A percentile compares a stretch with the other conserved stretches of the same genome.
Evolutionary conservation across 2,797 vertebrate genomes (phyloP).

Genomic region (Gallinago solitaria): DNA sequence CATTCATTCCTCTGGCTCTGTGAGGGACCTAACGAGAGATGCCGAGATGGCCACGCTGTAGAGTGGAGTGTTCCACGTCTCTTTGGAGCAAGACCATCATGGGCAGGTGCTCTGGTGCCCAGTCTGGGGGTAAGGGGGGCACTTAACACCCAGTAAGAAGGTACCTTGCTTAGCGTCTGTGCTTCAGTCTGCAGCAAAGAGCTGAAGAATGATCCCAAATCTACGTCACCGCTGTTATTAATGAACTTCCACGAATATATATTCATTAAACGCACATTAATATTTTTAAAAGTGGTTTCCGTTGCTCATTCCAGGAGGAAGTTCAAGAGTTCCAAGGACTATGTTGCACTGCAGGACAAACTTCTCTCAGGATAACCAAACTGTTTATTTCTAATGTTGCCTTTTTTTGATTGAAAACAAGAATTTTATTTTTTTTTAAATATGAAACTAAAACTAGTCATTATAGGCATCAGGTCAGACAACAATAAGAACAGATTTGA

Average conservation of each 20-base stretch:
- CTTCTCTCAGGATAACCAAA: neutral
- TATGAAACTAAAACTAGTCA: neutral
- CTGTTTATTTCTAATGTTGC: neutral
- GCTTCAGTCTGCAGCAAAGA: neutral
- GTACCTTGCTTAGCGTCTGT: neutral
- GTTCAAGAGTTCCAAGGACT: neutral
- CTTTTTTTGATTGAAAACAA: neutral
- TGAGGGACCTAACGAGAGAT: neutral
- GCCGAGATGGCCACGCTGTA: neutral
- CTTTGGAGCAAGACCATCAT: neutral
- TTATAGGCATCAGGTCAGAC: neutral
- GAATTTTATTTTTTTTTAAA: neutral
- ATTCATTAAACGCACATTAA: neutral
- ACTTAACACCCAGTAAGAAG: neutral
- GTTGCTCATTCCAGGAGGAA: neutral
- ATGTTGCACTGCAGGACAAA: neutral
- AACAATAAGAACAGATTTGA: neutral
- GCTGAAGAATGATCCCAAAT: neutral
- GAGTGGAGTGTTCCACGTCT: neutral
- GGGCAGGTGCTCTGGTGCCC: neutral
- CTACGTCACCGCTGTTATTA: neutral
- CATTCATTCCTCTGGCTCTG: rapidly evolving
- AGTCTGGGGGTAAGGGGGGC: too few species aligned
- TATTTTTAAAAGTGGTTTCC: neutral
- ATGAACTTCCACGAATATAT: neutral